These are phyloP conservation scores for Conistra vaccinii DNA, from an alignment of 2,888 invertebrate species.

Conservation along the genomic window DNA sequence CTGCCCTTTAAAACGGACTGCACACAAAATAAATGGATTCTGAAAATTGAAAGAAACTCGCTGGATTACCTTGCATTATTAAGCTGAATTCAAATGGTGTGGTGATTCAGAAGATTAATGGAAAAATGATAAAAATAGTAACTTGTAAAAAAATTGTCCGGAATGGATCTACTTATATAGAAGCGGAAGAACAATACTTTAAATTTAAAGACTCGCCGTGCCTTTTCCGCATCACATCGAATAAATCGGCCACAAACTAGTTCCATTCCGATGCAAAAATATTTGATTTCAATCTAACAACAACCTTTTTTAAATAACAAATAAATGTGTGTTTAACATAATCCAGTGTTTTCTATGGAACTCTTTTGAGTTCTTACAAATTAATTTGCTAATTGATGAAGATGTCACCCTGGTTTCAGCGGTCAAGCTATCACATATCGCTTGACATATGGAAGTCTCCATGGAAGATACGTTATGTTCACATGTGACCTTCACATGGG, in stretches of 20 bases:
- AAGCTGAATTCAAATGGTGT: background rate
- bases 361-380: background rate
- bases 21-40: background rate
- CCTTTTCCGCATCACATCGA: slow-evolving; percentile 37
- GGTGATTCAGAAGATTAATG: background rate
- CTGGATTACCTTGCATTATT: slow-evolving; percentile 12
- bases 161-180: slow-evolving; percentile 28
- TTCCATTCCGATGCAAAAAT: slow-evolving; percentile 8
- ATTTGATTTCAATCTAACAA: slow-evolving; percentile 4
- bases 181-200: slow-evolving; percentile 34
- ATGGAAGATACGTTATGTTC: background rate
- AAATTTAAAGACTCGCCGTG: slow-evolving; percentile 37
- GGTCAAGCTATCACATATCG: slow-evolving; percentile 23
- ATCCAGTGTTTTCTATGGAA: slow-evolving; percentile 18
- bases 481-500: background rate
- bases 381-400: slow-evolving; percentile 21
- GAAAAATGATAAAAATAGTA: slow-evolving; percentile 46
- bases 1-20: background rate
- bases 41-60: slow-evolving; percentile 14
- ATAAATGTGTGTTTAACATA: slow-evolving; percentile 32
- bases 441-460: slow-evolving; percentile 24
- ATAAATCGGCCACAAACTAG: slow-evolving; percentile 25
- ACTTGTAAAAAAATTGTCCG: slow-evolving; percentile 40
- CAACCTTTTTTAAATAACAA: slow-evolving; percentile 6
- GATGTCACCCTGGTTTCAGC: slow-evolving; percentile 6